Evolutionary conservation across 2,113 vertebrate species (phyloP), one percentile per base, ranked within the genome.

Genomic region (Archilochus colubris): DNA sequence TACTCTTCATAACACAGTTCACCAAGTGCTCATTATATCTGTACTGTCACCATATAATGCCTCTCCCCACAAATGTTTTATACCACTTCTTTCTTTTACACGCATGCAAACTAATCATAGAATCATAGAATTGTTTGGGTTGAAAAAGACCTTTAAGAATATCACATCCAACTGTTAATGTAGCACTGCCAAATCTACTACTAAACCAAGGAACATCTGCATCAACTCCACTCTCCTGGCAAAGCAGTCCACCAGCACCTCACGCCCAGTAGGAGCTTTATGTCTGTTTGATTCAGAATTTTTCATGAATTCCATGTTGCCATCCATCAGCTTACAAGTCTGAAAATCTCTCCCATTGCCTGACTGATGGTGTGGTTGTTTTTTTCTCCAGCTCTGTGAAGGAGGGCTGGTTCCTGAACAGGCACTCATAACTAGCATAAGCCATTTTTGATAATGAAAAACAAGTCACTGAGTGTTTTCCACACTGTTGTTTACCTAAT

Each of bases 181-280:
- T 48, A 48, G 46, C 46, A 48, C 46, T 48, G 46, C 46, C 46
- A 48, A 48, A 21, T 48, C 46, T 20, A 48, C 20, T 20, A 48
- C 20, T 48, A 48, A 48, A 48, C 19, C 27, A 67, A 59, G 20
- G 5, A 75, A 53, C 48, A 22, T 63, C 33, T 63, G 57, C 30
- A 82, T 50, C 50, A 44, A 30, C 13, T 9, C 72, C 22, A 12
- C 78, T 74, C 51, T 92, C 20, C 28, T 59, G 20, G 31, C 30
- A 59, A 58, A 82, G 43, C 0, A 0, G 9, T 77, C 31, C 40
- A 54, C 22, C 13, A n/a, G 4, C 12, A 7, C 16, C 55, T 43
- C 61, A 63, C 55, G 31, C 31, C 25, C 28, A 38, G 11, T 3
- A 68, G 18, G 31, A 76, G 4, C 16, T 68, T 75, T 64, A 31